Conservation (phyloP, 2,888 invertebrate genomes). For the Hirtodrosophila alboralis region DNA sequence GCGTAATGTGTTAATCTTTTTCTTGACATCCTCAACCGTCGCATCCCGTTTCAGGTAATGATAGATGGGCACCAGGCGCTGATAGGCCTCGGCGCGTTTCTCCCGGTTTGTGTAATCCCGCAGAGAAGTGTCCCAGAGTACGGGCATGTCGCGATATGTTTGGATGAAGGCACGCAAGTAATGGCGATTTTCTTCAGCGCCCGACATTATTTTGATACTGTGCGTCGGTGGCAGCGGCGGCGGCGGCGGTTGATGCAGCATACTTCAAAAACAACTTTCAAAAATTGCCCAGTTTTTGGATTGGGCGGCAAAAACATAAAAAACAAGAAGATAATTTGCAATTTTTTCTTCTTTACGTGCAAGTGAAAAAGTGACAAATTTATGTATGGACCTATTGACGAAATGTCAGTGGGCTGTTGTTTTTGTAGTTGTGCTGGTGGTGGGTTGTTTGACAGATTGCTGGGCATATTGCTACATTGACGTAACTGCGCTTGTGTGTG, state of each 20-base stretch:
- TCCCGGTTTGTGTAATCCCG: conserved; percentile 82
- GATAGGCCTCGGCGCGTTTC: conserved; percentile 81
- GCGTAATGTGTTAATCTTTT: conserved; percentile 82
- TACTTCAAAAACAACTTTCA: conserved; percentile 49
- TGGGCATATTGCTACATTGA: conserved; percentile 82
- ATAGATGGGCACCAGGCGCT: conserved; percentile 78
- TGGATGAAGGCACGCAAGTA: conserved; percentile 80
- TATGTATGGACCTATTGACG: conserved; percentile 74
- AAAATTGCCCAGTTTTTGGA: conserved; percentile 21
- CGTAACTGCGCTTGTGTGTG: conserved; percentile 63
- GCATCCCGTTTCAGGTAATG: conserved; percentile 81
- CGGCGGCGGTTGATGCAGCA: conserved; percentile 68
- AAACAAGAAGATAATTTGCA: not conserved
- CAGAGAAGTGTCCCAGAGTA: conserved; percentile 82
- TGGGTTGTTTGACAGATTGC: conserved; percentile 75
- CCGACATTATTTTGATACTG: conserved; percentile 72
- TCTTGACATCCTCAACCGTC: conserved; percentile 82
- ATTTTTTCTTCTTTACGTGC: conserved; percentile 8
- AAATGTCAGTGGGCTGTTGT: conserved; percentile 71
- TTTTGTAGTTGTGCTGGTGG: conserved; percentile 62
- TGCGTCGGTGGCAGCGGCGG: conserved; percentile 47
- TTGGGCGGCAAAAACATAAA: conserved; percentile 28
- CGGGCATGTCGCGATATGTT: conserved; percentile 80
- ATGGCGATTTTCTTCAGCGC: conserved; percentile 81
- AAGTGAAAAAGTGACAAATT: conserved; percentile 51